Base-by-base conservation (phyloP, 1,140 invertebrate species). In the Aradophagus sp. region DNA sequence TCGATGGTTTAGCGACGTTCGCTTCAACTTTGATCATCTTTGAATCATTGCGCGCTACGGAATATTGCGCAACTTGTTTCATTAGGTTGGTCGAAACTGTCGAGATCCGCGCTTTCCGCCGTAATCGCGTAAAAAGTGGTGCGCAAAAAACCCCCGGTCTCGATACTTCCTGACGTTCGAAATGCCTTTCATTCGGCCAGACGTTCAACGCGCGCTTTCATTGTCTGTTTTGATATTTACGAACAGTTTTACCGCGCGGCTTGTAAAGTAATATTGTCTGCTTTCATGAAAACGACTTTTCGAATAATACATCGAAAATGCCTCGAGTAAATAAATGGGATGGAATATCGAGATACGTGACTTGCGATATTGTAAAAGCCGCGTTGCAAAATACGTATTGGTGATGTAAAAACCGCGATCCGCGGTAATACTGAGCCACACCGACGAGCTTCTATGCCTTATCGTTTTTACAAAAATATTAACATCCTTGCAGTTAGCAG, bases 261-360 rank as follows among this genome's bases (percentile, higher is more conserved):
- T 62, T 38, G 56, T 50, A 36, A 56, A 62, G 66, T 52, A 69
- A 69, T 63, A 63, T 70, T 59, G 45, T 50, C 44, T 70, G 59
- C 53, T 70, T 59, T 70, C 53, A 70, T 70, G 58, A 70, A 63
- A 62, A 70, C 53, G 63, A 59, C 67, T 52, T 39, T 16, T 20
- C 59, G 34, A 58, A 53, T 70, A 62, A 62, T 58, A 44, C 20
- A 53, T 39, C 53, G 14, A 59, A 41, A 59, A 58, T 47, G 29
- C 29, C 7, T 16, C 27, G 31, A 48, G 17, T 16, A 55, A 61
- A 61, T 61, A 69, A 62, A 50, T 36, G 13, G 2, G 34, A 50
- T 6, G 53, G 17, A 56, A 52, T 50, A 58, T 65, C 19, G 23
- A 14, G 12, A 66, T 35, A 15, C 31, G 23, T 32, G 41, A 42